Evolutionary conservation across 92 coral and sea anemone genomes (phyloP).

Genomic region (Porites evermanni): DNA sequence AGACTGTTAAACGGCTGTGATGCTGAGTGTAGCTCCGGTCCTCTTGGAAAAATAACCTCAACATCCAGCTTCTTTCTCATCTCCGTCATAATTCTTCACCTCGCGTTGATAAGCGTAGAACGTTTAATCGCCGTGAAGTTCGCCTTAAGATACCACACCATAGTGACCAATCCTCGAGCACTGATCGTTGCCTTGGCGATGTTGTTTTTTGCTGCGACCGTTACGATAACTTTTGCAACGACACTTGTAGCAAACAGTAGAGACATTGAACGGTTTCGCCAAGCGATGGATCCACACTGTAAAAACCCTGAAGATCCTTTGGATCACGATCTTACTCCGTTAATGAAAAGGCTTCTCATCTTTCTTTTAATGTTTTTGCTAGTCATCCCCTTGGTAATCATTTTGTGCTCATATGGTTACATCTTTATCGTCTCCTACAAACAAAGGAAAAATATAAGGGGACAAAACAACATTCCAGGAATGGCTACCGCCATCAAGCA

Average conservation of each 20-base stretch:
- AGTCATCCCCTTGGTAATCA: conserved; percentile 6
- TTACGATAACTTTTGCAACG: not conserved
- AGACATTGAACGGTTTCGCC: not conserved
- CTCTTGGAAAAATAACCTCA: too few species aligned
- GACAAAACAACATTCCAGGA: not conserved
- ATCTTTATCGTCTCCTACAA: not conserved
- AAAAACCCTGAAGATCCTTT: not conserved
- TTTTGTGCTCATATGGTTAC: conserved; percentile 5
- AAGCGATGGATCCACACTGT: not conserved
- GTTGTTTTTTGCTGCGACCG: conserved; percentile 14
- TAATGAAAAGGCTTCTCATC: not conserved
- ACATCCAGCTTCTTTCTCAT: too few species aligned
- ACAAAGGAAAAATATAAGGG: conserved; percentile 4
- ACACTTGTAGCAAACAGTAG: not conserved
- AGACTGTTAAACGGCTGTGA: too few species aligned
- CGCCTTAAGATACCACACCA: conserved; percentile 15
- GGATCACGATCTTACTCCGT: not conserved
- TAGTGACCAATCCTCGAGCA: conserved; percentile 22
- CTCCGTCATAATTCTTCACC: not conserved
- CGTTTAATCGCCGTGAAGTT: not conserved
- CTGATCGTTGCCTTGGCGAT: not conserved
- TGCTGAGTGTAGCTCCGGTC: too few species aligned
- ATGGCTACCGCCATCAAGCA: not conserved
- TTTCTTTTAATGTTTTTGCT: conserved; percentile 5
- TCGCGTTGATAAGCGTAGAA: not conserved